Base-by-base conservation (phyloP, 1,140 invertebrate genomes). In the Adoxophyes honmai region DNA sequence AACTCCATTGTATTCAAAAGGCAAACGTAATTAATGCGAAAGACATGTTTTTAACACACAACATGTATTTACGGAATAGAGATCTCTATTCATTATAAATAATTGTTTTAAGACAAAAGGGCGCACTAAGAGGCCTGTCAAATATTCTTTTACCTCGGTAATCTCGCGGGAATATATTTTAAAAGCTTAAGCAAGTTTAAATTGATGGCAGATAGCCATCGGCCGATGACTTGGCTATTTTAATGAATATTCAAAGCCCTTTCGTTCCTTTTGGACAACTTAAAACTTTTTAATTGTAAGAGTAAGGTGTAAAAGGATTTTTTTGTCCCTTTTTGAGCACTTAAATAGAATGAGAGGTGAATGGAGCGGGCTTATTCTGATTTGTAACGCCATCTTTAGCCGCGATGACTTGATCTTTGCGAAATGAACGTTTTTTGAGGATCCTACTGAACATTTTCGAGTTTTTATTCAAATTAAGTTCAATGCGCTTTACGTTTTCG, bases 161-260 rank as follows among this genome's bases (percentile, higher is more conserved):
- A 69, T 65, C 67, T 66, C 62, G 52, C 48, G 60, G 54, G 68
- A 67, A 69, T 59, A 67, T 62, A 67, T 66, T 73, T 66, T 68
- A 74, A 72, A 76, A 68, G 65, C 69, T 64, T 64, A 53, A 64
- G 60, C 37, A 34, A 55, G 59, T 59, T 76, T 83, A 80, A 28
- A 84, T 84, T 81, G 78, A 74, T 72, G 75, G 59, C 48, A 69
- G 78, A 79, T 79, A 72, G 55, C 54, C 52, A 67, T 69, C 62
- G 61, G 57, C 57, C 58, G 66, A 76, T 83, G 81, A 84, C 72
- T 80, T 60, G 61, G 67, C 73, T 69, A 68, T 78, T 74, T 76
- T 68, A 64, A 73, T 75, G 71, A 75, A 81, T 78, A 75, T 78
- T 75, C 70, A 75, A 64, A 34, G 48, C 39, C 28, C 53, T 62